Conservation (phyloP, 2,888 invertebrate genomes). For the Strigamia crassipes region DNA sequence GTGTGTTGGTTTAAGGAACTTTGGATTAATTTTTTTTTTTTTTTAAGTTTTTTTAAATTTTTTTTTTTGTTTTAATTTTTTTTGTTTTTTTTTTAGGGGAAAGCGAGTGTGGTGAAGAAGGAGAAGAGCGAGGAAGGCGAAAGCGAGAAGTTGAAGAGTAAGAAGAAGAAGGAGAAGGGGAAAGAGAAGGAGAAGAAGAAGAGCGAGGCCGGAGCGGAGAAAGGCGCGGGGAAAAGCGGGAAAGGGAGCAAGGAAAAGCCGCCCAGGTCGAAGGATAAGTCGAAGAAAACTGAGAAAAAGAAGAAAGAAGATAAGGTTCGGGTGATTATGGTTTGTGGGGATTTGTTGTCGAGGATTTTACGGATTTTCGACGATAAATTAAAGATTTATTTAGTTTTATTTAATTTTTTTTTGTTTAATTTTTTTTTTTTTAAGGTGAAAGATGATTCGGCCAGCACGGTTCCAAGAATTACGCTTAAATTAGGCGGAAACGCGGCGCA, state of each 20-base stretch:
- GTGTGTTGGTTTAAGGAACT: not conserved
- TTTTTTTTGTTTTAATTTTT: not conserved
- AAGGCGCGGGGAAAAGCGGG: slow-evolving; percentile 18
- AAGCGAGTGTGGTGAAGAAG: slow-evolving; percentile 44
- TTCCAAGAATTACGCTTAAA: slow-evolving; percentile 48
- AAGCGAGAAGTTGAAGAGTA: slow-evolving; percentile 43
- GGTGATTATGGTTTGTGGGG: not conserved
- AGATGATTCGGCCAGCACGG: slow-evolving; percentile 4
- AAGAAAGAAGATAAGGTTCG: slow-evolving; percentile 47
- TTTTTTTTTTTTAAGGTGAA: too few relatives aligned
- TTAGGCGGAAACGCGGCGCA: slow-evolving; percentile 45
- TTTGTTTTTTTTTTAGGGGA: not conserved
- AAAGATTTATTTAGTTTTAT: too few relatives aligned
- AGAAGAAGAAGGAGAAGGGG: slow-evolving; percentile 45
- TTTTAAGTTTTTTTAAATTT: not conserved
- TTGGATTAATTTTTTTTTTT: not conserved
- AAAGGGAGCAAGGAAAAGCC: slow-evolving; percentile 43
- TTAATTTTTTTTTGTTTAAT: too few relatives aligned
- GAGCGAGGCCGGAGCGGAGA: not conserved
- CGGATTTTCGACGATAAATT: not conserved
- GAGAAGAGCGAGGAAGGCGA: slow-evolving; percentile 37
- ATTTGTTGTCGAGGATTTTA: not conserved
- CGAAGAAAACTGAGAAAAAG: slow-evolving; percentile 47
- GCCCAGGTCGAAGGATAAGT: not conserved
- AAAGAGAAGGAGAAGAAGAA: slow-evolving; percentile 45